These are phyloP conservation scores for Ethmia dodecea DNA, from an alignment of 2,888 invertebrate species.

Conservation along the genomic window DNA sequence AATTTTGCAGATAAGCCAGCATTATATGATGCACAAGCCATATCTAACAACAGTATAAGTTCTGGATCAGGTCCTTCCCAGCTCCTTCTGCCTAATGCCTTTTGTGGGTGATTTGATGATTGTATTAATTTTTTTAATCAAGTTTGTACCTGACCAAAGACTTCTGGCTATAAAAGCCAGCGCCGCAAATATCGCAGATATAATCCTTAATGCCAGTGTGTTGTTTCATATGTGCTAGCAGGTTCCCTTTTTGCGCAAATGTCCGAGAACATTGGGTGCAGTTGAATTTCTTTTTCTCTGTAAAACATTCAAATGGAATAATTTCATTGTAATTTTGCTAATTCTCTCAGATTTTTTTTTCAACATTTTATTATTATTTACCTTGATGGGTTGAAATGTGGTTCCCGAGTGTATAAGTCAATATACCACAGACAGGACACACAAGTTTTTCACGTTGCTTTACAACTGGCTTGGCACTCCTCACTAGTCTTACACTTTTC, in stretches of 20 bases:
- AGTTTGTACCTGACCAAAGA: slow-evolving; percentile 58
- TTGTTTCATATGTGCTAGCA: slow-evolving; percentile 58
- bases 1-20: no score
- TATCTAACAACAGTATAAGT: neutral
- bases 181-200: slow-evolving; percentile 71
- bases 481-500: slow-evolving; percentile 45
- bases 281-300: slow-evolving; percentile 69
- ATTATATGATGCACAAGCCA: no score
- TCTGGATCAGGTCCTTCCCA: no score
- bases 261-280: slow-evolving; percentile 63
- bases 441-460: slow-evolving; percentile 67
- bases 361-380: no score
- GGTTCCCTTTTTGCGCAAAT: slow-evolving; percentile 64
- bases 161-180: slow-evolving; percentile 69
- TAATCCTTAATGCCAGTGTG: slow-evolving; percentile 69
- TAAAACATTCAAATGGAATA: slow-evolving; percentile 16
- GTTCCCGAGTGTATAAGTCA: slow-evolving; percentile 64
- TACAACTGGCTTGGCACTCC: slow-evolving; percentile 32
- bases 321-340: neutral
- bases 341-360: neutral
- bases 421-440: slow-evolving; percentile 70
- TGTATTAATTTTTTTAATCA: neutral
- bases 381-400: slow-evolving; percentile 72
- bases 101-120: no score
- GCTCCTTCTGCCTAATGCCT: no score